phyloP scores from a whole-genome alignment of 2,888 invertebrate species.

The Drosophila aldrichi region DNA sequence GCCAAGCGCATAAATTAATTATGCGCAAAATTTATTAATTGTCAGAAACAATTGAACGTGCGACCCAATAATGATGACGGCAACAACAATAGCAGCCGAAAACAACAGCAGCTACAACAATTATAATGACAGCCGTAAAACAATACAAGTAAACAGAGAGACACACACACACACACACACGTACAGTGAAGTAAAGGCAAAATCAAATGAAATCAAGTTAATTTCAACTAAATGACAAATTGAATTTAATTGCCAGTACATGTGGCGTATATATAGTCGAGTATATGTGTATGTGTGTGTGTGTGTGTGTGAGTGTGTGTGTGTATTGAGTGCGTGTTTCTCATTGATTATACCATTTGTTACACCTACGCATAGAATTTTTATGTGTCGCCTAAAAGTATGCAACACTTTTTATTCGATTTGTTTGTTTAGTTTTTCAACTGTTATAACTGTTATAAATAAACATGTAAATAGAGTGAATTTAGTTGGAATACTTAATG shows the following conservation, averaged over 20 bases:
- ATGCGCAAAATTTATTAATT: constrained; percentile 73
- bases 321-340: constrained; percentile 4
- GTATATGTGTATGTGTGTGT: background rate
- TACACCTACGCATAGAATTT: constrained; percentile 7
- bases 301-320: constrained; percentile 17
- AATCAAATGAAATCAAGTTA: constrained; percentile 76
- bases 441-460: background rate
- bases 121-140: constrained; percentile 46
- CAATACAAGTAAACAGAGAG: constrained; percentile 25
- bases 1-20: constrained; percentile 66
- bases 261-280: constrained; percentile 36
- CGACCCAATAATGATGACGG: constrained; percentile 29
- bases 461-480: background rate
- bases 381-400: background rate
- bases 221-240: constrained; percentile 69
- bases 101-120: constrained; percentile 16
- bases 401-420: constrained; percentile 15
- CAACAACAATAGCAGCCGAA: constrained; percentile 22
- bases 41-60: constrained; percentile 70
- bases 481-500: background rate
- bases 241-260: constrained; percentile 68
- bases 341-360: constrained; percentile 34
- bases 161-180: background rate
- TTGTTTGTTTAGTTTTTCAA: background rate
- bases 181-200: constrained; percentile 24